Evolutionary conservation across 2,888 invertebrate genomes (phyloP).

Genomic region (Cataglyphis livida): DNA sequence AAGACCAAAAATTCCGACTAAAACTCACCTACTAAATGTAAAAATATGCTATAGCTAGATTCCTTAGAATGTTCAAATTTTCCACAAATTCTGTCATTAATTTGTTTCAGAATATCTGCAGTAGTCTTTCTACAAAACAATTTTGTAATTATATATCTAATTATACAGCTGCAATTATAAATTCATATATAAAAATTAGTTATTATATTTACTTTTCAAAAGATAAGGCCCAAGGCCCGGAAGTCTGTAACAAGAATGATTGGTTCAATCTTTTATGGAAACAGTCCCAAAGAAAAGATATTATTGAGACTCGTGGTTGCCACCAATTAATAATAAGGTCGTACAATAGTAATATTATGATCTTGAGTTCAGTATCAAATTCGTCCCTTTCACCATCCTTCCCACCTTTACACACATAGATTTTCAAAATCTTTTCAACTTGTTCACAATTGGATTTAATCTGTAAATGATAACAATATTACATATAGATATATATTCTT

Average conservation of each 20-base stretch:
- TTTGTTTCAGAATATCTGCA: conserved; percentile 82
- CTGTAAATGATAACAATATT: conserved; percentile 59
- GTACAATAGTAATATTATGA: conserved; percentile 85
- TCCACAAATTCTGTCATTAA: conserved; percentile 82
- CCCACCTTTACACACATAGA: conserved; percentile 84
- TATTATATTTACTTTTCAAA: conserved; percentile 85
- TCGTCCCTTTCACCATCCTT: conserved; percentile 83
- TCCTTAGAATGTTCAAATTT: conserved; percentile 79
- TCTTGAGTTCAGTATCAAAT: conserved; percentile 86
- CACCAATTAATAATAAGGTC: conserved; percentile 86
- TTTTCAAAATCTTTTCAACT: conserved; percentile 86
- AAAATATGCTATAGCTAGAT: conserved; percentile 86
- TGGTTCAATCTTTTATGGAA: conserved; percentile 87
- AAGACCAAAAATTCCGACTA: neutral
- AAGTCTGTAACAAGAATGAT: conserved; percentile 86
- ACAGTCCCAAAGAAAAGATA: conserved; percentile 87
- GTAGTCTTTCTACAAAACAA: conserved; percentile 77
- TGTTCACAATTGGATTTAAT: conserved; percentile 84
- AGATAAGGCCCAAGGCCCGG: conserved; percentile 84
- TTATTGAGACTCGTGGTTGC: conserved; percentile 86
- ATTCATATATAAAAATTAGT: conserved; percentile 74
- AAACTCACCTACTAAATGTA: conserved; percentile 85
- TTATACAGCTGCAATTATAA: conserved; percentile 27
- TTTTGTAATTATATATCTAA: conserved; percentile 12
- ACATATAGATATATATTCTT: neutral